Base-by-base conservation (phyloP, 2,888 invertebrate species). In the Orthosia gracilis region DNA sequence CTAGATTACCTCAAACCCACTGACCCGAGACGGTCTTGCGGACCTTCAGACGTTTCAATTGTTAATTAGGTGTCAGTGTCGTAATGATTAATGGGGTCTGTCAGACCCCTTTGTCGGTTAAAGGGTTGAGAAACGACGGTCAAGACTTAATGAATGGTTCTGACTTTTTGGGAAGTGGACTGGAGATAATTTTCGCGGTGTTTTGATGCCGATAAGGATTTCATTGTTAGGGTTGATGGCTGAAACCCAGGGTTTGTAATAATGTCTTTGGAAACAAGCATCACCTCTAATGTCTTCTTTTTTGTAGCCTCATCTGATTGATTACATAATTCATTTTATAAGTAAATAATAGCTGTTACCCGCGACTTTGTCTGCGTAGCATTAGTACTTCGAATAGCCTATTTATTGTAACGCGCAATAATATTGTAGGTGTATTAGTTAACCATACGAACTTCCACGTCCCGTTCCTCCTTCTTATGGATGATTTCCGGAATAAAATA, bases 41-140 rank as follows among this genome's bases (percentile, higher is more conserved):
- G 84, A 72, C 84, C 85, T 81, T 80, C 78, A 83, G 81, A 87
- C 88, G 85, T 87, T 89, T 89, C 89, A 90, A 89, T 90, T 89
- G 89, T 90, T 90, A 89, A 89, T 90, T 89, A 90, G 87, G 85
- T 87, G 89, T 85, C 86, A 83, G 86, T 85, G 82, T 80, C 84
- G 77, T 86, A 85, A 85, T 90, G 89, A 90, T 89, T 89, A 89
- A 90, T 88, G 85, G 80, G 81, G 82, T 86, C 85, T 81, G 85
- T 87, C 86, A 87, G 85, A 73, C 79, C 88, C 86, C 84, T 87
- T 88, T 87, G 87, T 87, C 82, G 87, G 87, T 86, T 85, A 82
- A 83, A 85, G 85, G 85, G 82, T 82, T 87, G 87, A 87, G 86
- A 87, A 84, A 87, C 86, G 87, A 87, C 85, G 87, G 85, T 84